Conservation (phyloP, 2,797 vertebrate species). For the Microctenopoma stevenorrisi region DNA sequence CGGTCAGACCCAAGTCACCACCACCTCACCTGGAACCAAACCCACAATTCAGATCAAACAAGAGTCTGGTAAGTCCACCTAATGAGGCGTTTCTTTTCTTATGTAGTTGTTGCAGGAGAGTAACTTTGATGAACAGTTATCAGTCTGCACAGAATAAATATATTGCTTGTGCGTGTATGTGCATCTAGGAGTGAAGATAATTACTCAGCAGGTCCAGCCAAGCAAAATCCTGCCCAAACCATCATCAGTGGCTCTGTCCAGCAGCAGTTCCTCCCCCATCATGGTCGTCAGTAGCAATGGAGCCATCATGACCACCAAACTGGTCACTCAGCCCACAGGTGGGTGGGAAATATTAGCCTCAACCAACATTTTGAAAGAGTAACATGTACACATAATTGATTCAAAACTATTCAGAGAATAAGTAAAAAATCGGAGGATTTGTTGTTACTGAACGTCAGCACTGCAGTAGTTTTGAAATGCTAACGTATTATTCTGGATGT, state of each 20-base stretch:
- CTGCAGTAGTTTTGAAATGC: background rate
- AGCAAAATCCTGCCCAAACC: constrained; percentile 99
- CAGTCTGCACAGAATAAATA: background rate
- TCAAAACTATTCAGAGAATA: background rate
- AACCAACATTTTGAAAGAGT: background rate
- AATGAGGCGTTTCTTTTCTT: too few species aligned
- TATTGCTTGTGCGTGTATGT: background rate
- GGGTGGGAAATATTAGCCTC: constrained; percentile 19
- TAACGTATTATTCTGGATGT: background rate
- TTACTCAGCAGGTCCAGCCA: constrained; percentile 98
- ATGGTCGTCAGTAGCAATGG: constrained; percentile 99
- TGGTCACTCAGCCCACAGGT: constrained; percentile 97
- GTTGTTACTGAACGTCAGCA: too few species aligned
- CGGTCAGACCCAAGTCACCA: constrained; percentile 75
- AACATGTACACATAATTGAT: background rate
- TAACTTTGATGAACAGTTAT: background rate
- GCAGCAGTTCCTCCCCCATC: constrained; percentile 96
- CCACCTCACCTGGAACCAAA: constrained; percentile 86
- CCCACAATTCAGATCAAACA: constrained; percentile 99
- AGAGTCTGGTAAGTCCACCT: constrained; percentile 89
- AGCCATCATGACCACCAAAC: constrained; percentile 97
- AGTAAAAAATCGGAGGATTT: background rate
- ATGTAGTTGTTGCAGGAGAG: background rate
- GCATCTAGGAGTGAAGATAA: constrained; percentile 96
- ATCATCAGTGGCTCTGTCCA: constrained; percentile 89